Percentiles rank a stretch among this genome's conserved stretches.
Evolutionary conservation across 2,113 vertebrate genomes (phyloP).

Genomic region (Azemiops feae): DNA sequence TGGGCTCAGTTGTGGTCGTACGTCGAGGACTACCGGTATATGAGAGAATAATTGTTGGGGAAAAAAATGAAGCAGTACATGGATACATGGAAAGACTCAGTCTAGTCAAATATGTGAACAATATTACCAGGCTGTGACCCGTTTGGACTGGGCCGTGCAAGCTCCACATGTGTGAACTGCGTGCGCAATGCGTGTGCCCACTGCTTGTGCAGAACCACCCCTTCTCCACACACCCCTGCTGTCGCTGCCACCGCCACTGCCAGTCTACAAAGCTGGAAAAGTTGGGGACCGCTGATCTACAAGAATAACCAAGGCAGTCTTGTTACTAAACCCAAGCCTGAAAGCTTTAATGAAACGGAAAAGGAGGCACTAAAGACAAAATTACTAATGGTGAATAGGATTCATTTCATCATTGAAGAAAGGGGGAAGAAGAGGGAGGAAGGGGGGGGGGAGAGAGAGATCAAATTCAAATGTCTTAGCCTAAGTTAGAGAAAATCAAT

Average conservation of each 20-base stretch:
- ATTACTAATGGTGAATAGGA: constrained; percentile 32
- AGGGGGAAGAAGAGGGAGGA: neutral
- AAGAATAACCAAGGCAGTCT: neutral
- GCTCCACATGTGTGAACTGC: neutral
- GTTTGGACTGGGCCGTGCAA: neutral
- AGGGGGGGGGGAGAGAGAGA: neutral
- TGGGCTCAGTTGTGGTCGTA: neutral
- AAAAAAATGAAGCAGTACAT: neutral
- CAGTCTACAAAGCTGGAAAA: neutral
- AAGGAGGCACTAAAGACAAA: constrained; percentile 26
- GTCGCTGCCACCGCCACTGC: neutral
- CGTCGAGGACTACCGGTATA: neutral
- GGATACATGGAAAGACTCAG: accelerated
- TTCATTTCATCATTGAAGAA: constrained; percentile 15
- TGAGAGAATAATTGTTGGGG: neutral
- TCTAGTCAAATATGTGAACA: neutral
- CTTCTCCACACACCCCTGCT: neutral
- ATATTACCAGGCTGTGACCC: neutral
- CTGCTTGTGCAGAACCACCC: neutral
- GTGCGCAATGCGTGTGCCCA: accelerated
- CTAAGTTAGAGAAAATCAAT: constrained; percentile 17
- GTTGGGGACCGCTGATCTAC: neutral
- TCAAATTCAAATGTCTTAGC: constrained; percentile 8
- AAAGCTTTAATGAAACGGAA: neutral
- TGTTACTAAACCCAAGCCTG: neutral